Percentiles rank a stretch among this genome's conserved stretches.
Conservation (phyloP, 2,113 vertebrate species). For the Halcyon malimbica region DNA sequence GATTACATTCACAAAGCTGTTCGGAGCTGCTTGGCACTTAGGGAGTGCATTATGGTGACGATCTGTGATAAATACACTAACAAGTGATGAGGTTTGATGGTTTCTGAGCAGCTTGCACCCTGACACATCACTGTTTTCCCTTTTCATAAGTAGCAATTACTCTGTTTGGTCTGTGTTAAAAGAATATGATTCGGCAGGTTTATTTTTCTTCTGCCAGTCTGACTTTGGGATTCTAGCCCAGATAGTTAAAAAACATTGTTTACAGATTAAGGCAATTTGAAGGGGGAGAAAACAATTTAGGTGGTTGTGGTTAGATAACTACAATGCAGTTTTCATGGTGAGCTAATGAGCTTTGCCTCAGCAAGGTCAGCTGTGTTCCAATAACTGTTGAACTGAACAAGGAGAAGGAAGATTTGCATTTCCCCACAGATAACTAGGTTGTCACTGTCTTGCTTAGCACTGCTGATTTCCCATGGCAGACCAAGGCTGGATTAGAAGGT, state of each 20-base stretch:
- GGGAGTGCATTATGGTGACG: background rate
- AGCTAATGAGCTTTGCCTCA: background rate
- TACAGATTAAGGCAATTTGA: background rate
- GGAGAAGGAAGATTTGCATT: background rate
- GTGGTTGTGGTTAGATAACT: background rate
- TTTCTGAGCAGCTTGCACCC: background rate
- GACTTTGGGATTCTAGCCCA: background rate
- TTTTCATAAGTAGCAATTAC: background rate
- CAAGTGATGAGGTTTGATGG: background rate
- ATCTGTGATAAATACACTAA: background rate
- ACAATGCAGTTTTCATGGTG: background rate
- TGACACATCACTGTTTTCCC: background rate
- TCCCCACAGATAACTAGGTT: background rate
- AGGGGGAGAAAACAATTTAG: background rate
- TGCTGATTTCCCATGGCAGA: background rate
- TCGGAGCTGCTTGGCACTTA: background rate
- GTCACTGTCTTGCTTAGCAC: rapidly evolving
- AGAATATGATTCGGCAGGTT: background rate
- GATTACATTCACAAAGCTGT: background rate
- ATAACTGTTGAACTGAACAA: background rate
- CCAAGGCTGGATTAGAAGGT: background rate
- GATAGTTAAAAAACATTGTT: conserved; percentile 14
- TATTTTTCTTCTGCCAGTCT: conserved; percentile 20
- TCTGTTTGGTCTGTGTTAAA: background rate
- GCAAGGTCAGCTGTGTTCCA: background rate